Conservation (phyloP, 1,140 invertebrate species). For the Drosophila albomicans region DNA sequence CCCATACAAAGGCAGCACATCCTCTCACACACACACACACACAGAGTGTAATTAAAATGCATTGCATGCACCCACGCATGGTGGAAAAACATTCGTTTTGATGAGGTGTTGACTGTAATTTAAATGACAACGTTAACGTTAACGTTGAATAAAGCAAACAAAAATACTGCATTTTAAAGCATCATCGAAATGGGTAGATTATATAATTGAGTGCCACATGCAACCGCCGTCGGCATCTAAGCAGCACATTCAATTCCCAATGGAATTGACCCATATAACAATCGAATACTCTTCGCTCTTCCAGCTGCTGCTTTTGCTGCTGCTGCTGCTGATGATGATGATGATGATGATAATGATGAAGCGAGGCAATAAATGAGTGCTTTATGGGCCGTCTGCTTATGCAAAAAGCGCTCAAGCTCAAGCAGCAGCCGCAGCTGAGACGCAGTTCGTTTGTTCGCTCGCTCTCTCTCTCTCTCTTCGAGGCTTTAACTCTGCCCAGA, state of each 20-base stretch:
- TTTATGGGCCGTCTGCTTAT: slow-evolving; percentile 52
- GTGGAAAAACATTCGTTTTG: slow-evolving; percentile 80
- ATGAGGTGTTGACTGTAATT: slow-evolving; percentile 80
- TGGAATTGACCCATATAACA: slow-evolving; percentile 84
- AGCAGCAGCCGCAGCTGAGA: slow-evolving; percentile 4
- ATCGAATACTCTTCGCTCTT: slow-evolving; percentile 39
- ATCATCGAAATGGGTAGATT: slow-evolving; percentile 38
- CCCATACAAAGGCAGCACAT: slow-evolving; percentile 31
- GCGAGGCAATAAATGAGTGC: slow-evolving; percentile 57
- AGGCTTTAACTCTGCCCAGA: slow-evolving; percentile 42
- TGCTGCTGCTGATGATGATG: slow-evolving; percentile 14
- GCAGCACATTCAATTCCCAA: slow-evolving; percentile 67
- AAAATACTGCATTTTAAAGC: slow-evolving; percentile 62
- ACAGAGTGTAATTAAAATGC: slow-evolving; percentile 60
- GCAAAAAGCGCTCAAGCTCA: slow-evolving; percentile 53
- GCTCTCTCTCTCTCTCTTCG: slow-evolving; percentile 11
- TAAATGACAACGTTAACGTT: slow-evolving; percentile 60
- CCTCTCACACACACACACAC: slow-evolving; percentile 32
- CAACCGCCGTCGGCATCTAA: slow-evolving; percentile 34
- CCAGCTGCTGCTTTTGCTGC: slow-evolving; percentile 29
- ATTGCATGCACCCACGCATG: slow-evolving; percentile 45
- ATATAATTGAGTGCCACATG: slow-evolving; percentile 62
- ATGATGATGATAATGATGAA: slow-evolving; percentile 39
- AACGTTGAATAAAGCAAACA: slow-evolving; percentile 25
- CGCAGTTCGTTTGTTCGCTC: not conserved